Conservation (phyloP, 2,888 invertebrate species). For the Orgyia antiqua region DNA sequence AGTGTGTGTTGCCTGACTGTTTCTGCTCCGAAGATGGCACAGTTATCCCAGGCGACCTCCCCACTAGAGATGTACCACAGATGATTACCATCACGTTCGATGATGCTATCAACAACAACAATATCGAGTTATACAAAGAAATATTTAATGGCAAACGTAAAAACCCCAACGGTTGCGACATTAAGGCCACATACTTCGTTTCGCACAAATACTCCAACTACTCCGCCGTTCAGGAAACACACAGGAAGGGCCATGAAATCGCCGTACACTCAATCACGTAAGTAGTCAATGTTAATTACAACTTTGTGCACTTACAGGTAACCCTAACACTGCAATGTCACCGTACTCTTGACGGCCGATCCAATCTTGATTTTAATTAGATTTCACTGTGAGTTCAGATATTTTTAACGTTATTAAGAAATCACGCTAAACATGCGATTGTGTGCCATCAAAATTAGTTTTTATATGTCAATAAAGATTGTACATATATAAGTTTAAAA, state of each 20-base stretch:
- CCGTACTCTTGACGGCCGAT: no score
- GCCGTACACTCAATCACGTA: slow-evolving; percentile 96
- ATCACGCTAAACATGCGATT: no score
- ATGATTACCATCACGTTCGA: slow-evolving; percentile 97
- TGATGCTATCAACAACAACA: slow-evolving; percentile 96
- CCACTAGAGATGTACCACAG: slow-evolving; percentile 91
- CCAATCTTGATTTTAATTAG: no score
- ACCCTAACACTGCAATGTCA: no score
- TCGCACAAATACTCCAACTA: slow-evolving; percentile 97
- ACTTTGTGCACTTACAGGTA: no score
- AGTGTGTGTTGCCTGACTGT: slow-evolving; percentile 93
- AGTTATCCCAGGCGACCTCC: slow-evolving; percentile 89
- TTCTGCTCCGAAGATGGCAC: slow-evolving; percentile 97
- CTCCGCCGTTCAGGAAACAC: slow-evolving; percentile 93
- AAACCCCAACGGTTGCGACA: slow-evolving; percentile 95
- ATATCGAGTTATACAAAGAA: slow-evolving; percentile 94
- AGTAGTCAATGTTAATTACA: slow-evolving; percentile 47
- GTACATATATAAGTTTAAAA: no score
- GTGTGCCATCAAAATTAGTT: no score
- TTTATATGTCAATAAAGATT: no score
- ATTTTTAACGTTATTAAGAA: no score
- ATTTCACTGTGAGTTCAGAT: no score
- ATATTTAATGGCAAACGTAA: slow-evolving; percentile 93
- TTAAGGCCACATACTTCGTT: slow-evolving; percentile 94
- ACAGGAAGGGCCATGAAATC: slow-evolving; percentile 94